phyloP scores from a whole-genome alignment of 2,888 invertebrate species.

The Sesia apiformis region DNA sequence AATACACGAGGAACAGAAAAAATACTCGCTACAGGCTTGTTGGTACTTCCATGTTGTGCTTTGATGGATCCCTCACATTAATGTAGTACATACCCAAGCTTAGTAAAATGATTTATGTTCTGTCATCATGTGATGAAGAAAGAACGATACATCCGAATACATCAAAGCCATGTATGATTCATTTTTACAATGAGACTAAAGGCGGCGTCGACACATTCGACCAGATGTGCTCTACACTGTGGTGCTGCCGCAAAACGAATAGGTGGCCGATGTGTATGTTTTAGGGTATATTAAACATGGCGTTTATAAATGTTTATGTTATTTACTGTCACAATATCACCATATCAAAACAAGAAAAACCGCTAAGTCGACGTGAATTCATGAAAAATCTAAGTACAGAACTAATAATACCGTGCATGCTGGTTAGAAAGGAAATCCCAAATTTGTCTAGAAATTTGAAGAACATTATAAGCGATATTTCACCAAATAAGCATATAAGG shows the following conservation, averaged over 20 bases:
- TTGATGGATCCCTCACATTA: constrained; percentile 19
- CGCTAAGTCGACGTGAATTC: constrained; percentile 7
- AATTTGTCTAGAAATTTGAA: constrained; percentile 4
- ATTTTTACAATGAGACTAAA: constrained; percentile 17
- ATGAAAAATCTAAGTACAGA: constrained; percentile 6
- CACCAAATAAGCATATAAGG: too few relatives aligned
- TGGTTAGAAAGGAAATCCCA: constrained; percentile 1
- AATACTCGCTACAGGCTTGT: constrained; percentile 12
- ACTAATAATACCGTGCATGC: constrained; percentile 6
- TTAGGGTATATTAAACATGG: constrained; percentile 11
- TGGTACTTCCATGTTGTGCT: constrained; percentile 22
- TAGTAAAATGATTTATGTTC: constrained; percentile 12
- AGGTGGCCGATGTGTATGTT: constrained; percentile 12
- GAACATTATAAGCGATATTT: too few relatives aligned
- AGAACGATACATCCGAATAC: constrained; percentile 7
- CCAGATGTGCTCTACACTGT: constrained; percentile 15
- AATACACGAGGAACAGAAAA: constrained; percentile 21
- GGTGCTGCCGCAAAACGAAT: constrained; percentile 13
- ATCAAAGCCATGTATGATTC: constrained; percentile 13
- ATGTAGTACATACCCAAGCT: constrained; percentile 22
- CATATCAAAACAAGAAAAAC: constrained; percentile 9
- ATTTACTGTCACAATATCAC: constrained; percentile 11
- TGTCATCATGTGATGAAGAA: constrained; percentile 12
- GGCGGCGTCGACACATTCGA: constrained; percentile 17
- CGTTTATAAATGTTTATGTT: constrained; percentile 12